These are phyloP conservation scores for Erinaceus europaeus DNA, from an alignment of 2,113 vertebrate genomes.

Conservation along the genomic window DNA sequence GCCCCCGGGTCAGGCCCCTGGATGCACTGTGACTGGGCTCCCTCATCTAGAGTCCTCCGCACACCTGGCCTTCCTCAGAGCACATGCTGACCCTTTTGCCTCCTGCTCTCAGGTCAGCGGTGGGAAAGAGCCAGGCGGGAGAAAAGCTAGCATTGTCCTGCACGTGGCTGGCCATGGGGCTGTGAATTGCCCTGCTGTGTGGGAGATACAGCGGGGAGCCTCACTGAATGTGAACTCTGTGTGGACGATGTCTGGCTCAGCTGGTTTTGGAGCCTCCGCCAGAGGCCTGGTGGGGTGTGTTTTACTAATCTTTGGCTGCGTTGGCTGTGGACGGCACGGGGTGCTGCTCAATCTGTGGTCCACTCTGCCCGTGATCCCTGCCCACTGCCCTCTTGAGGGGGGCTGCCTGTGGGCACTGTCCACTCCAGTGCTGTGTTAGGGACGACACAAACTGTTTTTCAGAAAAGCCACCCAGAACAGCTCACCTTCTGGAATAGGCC, in stretches of 20 bases:
- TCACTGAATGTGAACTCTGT: constrained; percentile 80
- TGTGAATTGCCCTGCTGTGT: constrained; percentile 72
- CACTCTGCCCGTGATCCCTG: constrained; percentile 44
- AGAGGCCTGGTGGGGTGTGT: constrained; percentile 78
- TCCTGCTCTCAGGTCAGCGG: constrained; percentile 66
- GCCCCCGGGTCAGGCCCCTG: too few relatives aligned
- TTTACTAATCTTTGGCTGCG: constrained; percentile 74
- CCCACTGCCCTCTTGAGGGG: neutral
- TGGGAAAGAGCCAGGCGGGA: constrained; percentile 55
- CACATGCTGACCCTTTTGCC: constrained; percentile 66
- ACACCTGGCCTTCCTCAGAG: too few relatives aligned
- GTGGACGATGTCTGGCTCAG: constrained; percentile 70
- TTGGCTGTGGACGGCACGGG: constrained; percentile 49
- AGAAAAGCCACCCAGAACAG: neutral
- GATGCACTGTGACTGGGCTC: too few relatives aligned
- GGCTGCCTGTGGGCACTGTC: neutral
- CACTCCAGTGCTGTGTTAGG: neutral
- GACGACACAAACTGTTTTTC: neutral
- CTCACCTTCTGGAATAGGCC: neutral
- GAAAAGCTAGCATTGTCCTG: constrained; percentile 74
- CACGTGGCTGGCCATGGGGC: constrained; percentile 73
- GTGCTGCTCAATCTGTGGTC: constrained; percentile 55
- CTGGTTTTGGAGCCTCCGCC: constrained; percentile 82
- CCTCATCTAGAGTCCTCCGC: too few relatives aligned
- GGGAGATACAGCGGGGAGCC: constrained; percentile 76